Base-by-base conservation (phyloP, 2,888 invertebrate species). In the Cataglyphis cursor region DNA sequence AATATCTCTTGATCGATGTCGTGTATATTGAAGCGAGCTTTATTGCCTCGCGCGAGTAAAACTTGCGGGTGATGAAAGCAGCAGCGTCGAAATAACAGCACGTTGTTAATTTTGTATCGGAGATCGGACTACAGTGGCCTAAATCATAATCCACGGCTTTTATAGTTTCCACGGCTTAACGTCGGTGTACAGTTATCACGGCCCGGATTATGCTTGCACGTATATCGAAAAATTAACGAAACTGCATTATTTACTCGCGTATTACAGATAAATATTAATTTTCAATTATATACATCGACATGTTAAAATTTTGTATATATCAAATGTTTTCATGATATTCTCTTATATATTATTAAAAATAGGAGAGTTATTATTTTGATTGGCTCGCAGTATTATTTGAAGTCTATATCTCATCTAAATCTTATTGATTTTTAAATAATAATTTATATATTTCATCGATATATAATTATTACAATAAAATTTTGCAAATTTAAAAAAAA, bases 91-190 rank as follows among this genome's bases (percentile, higher is more conserved):
- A 87, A 84, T 87, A 87, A 84, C 87, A 82, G 81, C 66, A 54
- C 65, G 74, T 81, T 88, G 88, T 89, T 88, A 87, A 89, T 89
- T 88, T 89, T 89, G 82, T 87, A 89, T 89, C 86, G 86, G 82
- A 84, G 84, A 87, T 87, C 84, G 85, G 83, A 85, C 81, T 59
- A 78, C 84, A 81, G 65, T 82, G 68, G 81, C 81, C 81, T 76
- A 68, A 76, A 84, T 89, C 87, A 87, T 88, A 88, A 89, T 87
- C 88, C 84, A 80, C 35, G 82, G 85, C 68, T 88, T 88, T 87
- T 85, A 87, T 81, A 87, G 84, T 87, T 76, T 83, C 72, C 83
- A 84, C 76, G 70, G 84, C 81, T 72, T 83, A 78, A 78, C 78
- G 83, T 87, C 78, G 70, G 51, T 81, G 62, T 61, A 41, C 62